phyloP scores from a whole-genome alignment of 2,888 invertebrate genomes.

The Hipparchia sbordonii region DNA sequence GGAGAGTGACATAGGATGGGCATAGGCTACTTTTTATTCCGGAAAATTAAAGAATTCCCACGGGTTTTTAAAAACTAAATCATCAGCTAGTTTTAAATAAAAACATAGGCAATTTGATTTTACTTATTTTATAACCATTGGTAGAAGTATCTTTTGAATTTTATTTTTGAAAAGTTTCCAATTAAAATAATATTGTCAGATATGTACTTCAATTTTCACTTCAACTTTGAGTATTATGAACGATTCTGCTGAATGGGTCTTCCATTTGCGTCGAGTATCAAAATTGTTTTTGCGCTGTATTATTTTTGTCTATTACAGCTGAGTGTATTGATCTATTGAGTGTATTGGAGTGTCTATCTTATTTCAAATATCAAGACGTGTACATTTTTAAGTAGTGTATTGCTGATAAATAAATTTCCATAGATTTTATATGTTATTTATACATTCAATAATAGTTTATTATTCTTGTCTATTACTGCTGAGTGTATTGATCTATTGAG shows the following conservation, averaged over 20 bases:
- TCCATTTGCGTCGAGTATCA: neutral
- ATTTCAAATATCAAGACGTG: neutral
- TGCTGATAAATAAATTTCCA: neutral
- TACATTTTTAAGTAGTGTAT: neutral
- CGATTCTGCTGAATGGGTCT: neutral
- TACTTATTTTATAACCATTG: neutral
- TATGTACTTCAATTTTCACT: neutral
- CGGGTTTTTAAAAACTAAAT: too few species aligned
- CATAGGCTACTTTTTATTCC: too few species aligned
- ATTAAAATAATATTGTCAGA: neutral
- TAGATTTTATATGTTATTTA: neutral
- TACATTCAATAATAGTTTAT: too few species aligned
- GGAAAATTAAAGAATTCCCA: too few species aligned
- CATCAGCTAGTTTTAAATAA: too few species aligned
- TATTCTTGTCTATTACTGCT: conserved; percentile 1
- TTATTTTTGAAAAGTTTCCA: neutral
- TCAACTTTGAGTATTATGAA: neutral
- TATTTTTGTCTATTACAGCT: neutral
- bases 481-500: neutral
- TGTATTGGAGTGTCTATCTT: neutral
- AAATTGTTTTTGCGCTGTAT: conserved; percentile 4
- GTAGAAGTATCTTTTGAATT: neutral
- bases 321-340: neutral
- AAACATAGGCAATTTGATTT: too few species aligned
- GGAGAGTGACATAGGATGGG: too few species aligned